Conservation (phyloP, 2,888 invertebrate species). For the Oscheius onirici region DNA sequence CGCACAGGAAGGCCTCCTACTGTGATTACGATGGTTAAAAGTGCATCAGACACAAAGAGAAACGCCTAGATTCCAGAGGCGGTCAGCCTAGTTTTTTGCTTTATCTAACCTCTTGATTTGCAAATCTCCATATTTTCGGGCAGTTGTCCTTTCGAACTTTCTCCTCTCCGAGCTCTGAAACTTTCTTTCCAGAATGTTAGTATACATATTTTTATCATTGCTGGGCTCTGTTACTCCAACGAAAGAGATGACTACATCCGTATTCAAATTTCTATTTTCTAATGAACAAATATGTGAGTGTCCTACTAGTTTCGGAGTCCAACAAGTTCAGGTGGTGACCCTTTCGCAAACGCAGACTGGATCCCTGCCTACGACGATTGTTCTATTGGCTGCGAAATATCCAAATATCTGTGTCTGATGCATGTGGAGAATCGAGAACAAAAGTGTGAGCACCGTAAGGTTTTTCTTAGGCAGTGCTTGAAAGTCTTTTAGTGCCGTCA, state of each 20-base stretch:
- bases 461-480: not conserved
- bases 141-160: not conserved
- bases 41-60: conserved; percentile 27
- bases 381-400: conserved; percentile 9
- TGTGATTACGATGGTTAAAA: conserved; percentile 18
- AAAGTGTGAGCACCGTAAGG: conserved; percentile 21
- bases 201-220: not conserved
- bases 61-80: conserved; percentile 21
- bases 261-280: conserved; percentile 14
- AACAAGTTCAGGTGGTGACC: conserved; percentile 27
- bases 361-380: conserved; percentile 26
- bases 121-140: not conserved
- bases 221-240: too few species aligned
- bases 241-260: conserved; percentile 7
- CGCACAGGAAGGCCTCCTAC: conserved; percentile 28
- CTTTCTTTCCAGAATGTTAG: conserved; percentile 7
- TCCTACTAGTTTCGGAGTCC: not conserved
- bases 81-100: conserved; percentile 27
- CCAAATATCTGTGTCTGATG: conserved; percentile 19
- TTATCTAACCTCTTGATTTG: not conserved
- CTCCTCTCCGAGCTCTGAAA: not conserved
- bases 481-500: conserved; percentile 8
- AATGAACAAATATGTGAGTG: conserved; percentile 31
- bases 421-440: conserved; percentile 12
- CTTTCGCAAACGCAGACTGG: conserved; percentile 25